Evolutionary conservation across 2,113 vertebrate genomes (phyloP), one percentile per base, ranked within the genome.

Genomic region (Tenrec ecaudatus): DNA sequence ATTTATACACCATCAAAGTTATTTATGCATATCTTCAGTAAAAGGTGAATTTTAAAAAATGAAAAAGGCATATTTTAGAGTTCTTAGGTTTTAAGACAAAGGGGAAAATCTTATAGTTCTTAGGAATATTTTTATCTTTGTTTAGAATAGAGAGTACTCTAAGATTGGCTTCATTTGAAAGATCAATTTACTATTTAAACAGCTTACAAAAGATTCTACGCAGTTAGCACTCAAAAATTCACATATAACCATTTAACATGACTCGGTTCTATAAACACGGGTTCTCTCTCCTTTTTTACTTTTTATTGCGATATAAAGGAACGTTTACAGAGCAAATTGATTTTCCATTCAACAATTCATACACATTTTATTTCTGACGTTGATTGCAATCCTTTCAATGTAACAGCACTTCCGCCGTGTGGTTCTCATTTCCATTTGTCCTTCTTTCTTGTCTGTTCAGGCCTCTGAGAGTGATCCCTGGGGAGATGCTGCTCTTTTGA

Each of bases 161-260:
- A 83, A 68, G 64, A 79, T 53, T 64, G 57, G 14, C 66, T 79
- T 60, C 38, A 91, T 53, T 73, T 91, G 38, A 78, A 20, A 83
- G 47, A 77, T 58, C 58, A 73, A 78, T 81, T 88, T 91, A 12
- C 25, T 81, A 15, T 85, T 47, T 77, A 88, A 83, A 82, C 8
- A 78, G 31, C 17, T 38, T 62, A 38, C 25, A 73, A 91, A 78
- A 69, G 3, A 87, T 78, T 47, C 17, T 82, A 25, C 76, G 29
- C 66, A 60, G 57, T 81, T 76, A 68, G 23, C 33, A 76, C 62
- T 78, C 69, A 82, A 47, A 79, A 83, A 71, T 87, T 94, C 60
- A 82, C 71, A 38, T 38, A 10, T 57, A 33, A 9, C 22, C 33
- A 64, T 33, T 40, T 57, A 33, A 82, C 1, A 11, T 40, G 76